A percentile compares a stretch with the other conserved stretches of the same genome.
These are phyloP conservation scores for Ischnus inquisitorius DNA, from an alignment of 2,888 invertebrate species.

Conservation along the genomic window DNA sequence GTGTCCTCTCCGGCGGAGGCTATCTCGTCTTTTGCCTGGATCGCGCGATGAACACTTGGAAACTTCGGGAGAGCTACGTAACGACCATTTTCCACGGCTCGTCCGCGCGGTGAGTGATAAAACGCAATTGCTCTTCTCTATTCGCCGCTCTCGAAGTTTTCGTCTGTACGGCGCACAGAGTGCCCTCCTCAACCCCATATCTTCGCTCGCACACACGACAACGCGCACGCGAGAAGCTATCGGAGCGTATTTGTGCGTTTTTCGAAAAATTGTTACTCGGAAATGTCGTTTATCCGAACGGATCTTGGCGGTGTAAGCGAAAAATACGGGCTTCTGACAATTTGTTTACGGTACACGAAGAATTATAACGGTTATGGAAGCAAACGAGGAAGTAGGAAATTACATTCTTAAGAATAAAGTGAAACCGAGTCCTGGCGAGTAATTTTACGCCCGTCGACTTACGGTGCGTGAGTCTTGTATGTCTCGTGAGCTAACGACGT, in stretches of 20 bases:
- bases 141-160: not conserved
- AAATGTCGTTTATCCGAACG: not conserved
- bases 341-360: conserved; percentile 33
- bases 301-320: not conserved
- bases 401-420: conserved; percentile 27
- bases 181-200: not conserved
- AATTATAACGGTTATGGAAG: conserved; percentile 17
- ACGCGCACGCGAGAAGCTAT: conserved; percentile 5
- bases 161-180: not conserved
- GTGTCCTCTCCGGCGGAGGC: conserved; percentile 14
- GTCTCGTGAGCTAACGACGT: conserved; percentile 53
- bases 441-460: conserved; percentile 58
- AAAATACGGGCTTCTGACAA: conserved; percentile 10
- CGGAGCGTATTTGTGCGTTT: conserved; percentile 34
- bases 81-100: conserved; percentile 31
- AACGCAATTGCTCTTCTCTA: conserved; percentile 35
- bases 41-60: conserved; percentile 20
- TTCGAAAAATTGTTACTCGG: not conserved
- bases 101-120: conserved; percentile 39
- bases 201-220: not conserved
- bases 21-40: conserved; percentile 2
- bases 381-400: conserved; percentile 40
- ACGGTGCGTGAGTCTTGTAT: conserved; percentile 50
- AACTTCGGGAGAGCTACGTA: conserved; percentile 29
- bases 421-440: conserved; percentile 31